Percentiles rank a stretch among this genome's conserved stretches.
phyloP scores from a whole-genome alignment of 2,888 invertebrate species.

The Ophion costatus region DNA sequence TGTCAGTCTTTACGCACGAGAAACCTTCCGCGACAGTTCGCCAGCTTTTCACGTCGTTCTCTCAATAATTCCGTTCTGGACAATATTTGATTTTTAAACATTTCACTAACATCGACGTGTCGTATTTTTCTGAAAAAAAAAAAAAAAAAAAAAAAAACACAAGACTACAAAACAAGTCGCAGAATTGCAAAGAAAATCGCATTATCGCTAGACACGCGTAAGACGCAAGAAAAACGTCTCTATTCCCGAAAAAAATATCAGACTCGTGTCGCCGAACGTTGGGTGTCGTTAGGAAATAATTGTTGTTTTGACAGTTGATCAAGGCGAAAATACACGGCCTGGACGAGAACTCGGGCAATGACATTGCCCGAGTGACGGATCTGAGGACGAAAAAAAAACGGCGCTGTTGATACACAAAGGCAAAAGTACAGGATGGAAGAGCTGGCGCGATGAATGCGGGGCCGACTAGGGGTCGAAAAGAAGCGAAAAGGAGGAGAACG shows the following conservation, averaged over 20 bases:
- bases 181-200: neutral
- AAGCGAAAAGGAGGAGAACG: too few relatives aligned
- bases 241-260: neutral
- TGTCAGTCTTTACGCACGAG: constrained; percentile 1
- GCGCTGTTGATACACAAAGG: too few relatives aligned
- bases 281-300: neutral
- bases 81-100: neutral
- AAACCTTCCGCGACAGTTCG: neutral
- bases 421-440: too few relatives aligned
- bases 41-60: neutral
- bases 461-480: too few relatives aligned
- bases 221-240: neutral
- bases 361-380: neutral
- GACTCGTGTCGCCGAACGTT: neutral
- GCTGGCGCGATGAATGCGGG: too few relatives aligned
- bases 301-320: neutral
- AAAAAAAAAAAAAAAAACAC: neutral
- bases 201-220: neutral
- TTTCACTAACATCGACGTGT: neutral
- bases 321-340: neutral
- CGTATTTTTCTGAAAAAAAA: neutral
- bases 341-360: neutral
- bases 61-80: neutral
- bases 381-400: neutral
- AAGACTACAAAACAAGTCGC: neutral